Evolutionary conservation across 2,888 invertebrate genomes (phyloP), one percentile per base, ranked within the genome.

Genomic region (Cryptus armator): DNA sequence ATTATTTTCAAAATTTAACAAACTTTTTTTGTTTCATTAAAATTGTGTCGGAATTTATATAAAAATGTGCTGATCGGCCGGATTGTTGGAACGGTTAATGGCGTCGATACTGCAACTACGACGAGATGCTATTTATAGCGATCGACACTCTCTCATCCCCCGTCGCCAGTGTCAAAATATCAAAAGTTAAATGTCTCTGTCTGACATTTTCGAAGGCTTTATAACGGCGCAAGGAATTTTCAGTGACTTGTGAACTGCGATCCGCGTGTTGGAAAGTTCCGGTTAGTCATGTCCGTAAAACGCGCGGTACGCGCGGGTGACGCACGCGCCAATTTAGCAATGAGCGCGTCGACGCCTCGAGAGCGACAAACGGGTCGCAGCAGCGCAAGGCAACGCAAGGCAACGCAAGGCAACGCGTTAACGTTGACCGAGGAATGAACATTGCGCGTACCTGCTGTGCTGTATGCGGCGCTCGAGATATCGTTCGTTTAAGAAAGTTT

Each of bases 301-400:
- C 72, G 67, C 81, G 71, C n/a, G 75, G 83, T 85, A 24, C 62
- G 56, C 68, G 85, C 62, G 64, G 71, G 85, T 90, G 90, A 90
- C 90, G 90, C 89, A 90, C 89, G 85, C 87, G 87, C 87, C 90
- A 89, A 89, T 88, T 90, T 88, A 85, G 86, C 37, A 82, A 80
- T 67, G 72, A 67, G 81, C 67, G n/a, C n/a, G n/a, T 46, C 71
- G 66, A 14, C 46, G 46, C 29, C 14, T 29, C 62, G 32, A 66
- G 10, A 10, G 37, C 59, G 37, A 19, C 37, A 66, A 51, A 16
- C 76, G 16, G 19, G 14, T 12, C 53, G 24, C 24, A 24, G 24
- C 24, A n/a, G n/a, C n/a, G n/a, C n/a, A n/a, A n/a, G n/a, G n/a
- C n/a, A n/a, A n/a, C n/a, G n/a, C n/a, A n/a, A n/a, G n/a, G n/a